These are phyloP conservation scores for Sebastolobus alascanus DNA, from an alignment of 2,797 vertebrate species.

Conservation along the genomic window DNA sequence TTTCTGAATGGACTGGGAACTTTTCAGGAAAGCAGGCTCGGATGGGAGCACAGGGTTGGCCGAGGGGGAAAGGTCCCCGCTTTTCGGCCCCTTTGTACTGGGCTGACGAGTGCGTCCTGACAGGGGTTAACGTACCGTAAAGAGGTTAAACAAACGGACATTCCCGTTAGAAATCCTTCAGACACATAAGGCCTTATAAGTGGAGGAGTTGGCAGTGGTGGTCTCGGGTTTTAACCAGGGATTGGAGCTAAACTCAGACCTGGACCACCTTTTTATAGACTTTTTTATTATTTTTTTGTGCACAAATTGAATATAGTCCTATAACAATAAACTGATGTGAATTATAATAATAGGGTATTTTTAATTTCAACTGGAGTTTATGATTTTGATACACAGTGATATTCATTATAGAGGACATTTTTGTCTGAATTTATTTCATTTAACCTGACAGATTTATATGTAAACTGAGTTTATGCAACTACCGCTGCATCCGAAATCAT, in stretches of 20 bases:
- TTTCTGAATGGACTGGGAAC: slow-evolving; percentile 10
- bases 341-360: neutral
- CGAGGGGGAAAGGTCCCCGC: slow-evolving; percentile 51
- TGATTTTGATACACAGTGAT: neutral
- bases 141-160: slow-evolving; percentile 88
- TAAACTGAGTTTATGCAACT: neutral
- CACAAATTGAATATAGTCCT: neutral
- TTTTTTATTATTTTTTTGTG: neutral
- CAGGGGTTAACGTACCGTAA: slow-evolving; percentile 87
- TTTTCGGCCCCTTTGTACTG: slow-evolving; percentile 73
- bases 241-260: slow-evolving; percentile 7
- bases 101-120: slow-evolving; percentile 81
- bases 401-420: neutral
- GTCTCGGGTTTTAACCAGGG: slow-evolving; percentile 19
- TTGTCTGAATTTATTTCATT: neutral
- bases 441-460: neutral
- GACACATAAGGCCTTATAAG: slow-evolving; percentile 64
- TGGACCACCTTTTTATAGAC: neutral
- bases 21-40: slow-evolving; percentile 7
- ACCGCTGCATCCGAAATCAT: neutral
- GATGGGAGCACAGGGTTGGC: slow-evolving; percentile 29
- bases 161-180: slow-evolving; percentile 77
- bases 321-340: neutral
- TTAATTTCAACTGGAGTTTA: neutral
- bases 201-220: slow-evolving; percentile 41